Base-by-base conservation (phyloP, 2,888 invertebrate species). In the Melanostoma mellinum region DNA sequence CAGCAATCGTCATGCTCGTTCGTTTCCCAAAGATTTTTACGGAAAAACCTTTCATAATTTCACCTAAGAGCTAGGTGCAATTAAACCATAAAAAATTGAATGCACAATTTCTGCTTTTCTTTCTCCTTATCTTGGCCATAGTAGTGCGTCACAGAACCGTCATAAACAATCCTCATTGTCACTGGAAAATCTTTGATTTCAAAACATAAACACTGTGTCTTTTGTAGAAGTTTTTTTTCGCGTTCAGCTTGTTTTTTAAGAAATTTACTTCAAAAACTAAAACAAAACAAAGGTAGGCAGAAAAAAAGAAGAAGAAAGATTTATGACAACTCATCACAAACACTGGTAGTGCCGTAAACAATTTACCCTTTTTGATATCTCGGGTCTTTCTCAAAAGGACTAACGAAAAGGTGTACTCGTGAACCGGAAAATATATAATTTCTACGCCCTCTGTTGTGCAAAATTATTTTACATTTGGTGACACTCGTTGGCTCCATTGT, bases 61-160 rank as follows among this genome's bases (percentile, higher is more conserved):
- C 73, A 74, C 46, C 48, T 20, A 20, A 20, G 0, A 67, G 74
- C 53, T 74, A 84, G 82, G 82, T 84, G 82, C 71, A 86, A 88
- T 87, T 88, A 88, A 89, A 88, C 89, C 88, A 89, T 88, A 89
- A 89, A 88, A 81, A 88, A 20, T 1, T 86, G 85, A 88, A 86
- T 87, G 86, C 86, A 86, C 86, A 88, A 86, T 60, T 73, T 78
- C 86, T 78, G 78, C 85, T 81, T 86, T 77, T 82, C 55, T 69
- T 58, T 55, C 36, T 71, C 35, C 40, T 85, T 86, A 85, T 60
- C 42, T 68, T 20, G 10, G 9, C n/a, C 40, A 33, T 20, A 20
- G 1, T 20, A 20, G 38, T 58, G 20, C 32, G n/a, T 33, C 55
- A 42, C 5, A 35, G n/a, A 60, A 82, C 78, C 76, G 71, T 78